Evolutionary conservation across 2,113 vertebrate genomes (phyloP).

Genomic region (Salvelinus alpinus): DNA sequence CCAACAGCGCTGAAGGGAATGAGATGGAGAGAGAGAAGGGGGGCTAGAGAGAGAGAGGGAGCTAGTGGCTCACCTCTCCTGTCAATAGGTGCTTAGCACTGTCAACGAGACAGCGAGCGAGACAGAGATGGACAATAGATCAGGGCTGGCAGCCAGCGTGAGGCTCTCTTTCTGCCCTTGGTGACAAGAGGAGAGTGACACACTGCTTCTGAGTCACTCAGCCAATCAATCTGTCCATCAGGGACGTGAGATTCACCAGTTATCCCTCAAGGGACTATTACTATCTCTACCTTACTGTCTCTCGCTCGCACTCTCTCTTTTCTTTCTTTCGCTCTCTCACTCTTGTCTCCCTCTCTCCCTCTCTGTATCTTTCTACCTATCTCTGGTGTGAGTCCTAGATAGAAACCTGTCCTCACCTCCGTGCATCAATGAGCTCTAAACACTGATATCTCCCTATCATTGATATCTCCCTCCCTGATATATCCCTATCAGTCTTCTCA

Average conservation of each 20-base stretch:
- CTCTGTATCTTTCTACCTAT: no score
- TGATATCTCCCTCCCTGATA: no score
- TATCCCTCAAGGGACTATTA: no score
- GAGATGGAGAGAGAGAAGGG: conserved; percentile 28
- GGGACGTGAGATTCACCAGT: not conserved
- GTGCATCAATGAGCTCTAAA: no score
- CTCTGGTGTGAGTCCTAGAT: no score
- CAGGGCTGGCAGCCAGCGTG: conserved; percentile 22
- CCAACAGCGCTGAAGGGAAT: not conserved
- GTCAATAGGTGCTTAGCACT: not conserved
- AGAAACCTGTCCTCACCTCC: conserved; percentile 11
- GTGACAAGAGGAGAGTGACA: conserved; percentile 29
- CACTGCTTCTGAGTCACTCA: conserved; percentile 7
- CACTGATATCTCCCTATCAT: not conserved
- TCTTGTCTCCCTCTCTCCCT: not conserved
- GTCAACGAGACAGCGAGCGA: conserved; percentile 4
- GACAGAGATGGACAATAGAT: conserved; percentile 13
- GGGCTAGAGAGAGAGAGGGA: not conserved
- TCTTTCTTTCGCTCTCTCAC: not conserved
- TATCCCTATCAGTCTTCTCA: not conserved
- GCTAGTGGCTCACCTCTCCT: not conserved
- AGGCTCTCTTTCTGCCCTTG: conserved; percentile 23
- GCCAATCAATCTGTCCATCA: not conserved
- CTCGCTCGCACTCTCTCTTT: not conserved
- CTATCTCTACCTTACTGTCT: not conserved